Percentiles rank a stretch among this genome's conserved stretches.
phyloP scores from a whole-genome alignment of 1,140 invertebrate genomes.

The Drosophila bipectinata region DNA sequence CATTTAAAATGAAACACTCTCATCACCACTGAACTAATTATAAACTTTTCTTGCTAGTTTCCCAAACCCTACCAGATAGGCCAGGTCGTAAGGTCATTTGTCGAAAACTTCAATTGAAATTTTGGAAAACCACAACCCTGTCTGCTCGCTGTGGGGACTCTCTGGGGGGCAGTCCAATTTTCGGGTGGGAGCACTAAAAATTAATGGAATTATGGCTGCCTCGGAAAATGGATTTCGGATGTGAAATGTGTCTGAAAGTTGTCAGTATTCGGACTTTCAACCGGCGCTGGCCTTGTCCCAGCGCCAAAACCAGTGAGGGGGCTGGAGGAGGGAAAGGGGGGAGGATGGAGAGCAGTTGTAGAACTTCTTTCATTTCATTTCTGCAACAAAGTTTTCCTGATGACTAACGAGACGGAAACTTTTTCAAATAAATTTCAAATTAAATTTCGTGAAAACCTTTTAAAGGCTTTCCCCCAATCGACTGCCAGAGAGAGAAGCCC shows the following conservation, averaged over 20 bases:
- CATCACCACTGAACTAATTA: too few relatives aligned
- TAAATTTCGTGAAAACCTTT: conserved; percentile 68
- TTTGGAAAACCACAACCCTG: conserved; percentile 14
- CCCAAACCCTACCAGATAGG: too few relatives aligned
- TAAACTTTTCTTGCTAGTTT: not conserved
- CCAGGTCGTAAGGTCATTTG: not conserved
- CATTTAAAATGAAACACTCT: too few relatives aligned
- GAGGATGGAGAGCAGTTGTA: conserved; percentile 52
- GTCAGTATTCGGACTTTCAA: conserved; percentile 54
- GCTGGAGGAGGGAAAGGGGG: conserved; percentile 9
- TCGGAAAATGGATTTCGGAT: conserved; percentile 60
- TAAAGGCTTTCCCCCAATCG: conserved; percentile 48
- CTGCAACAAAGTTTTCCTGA: conserved; percentile 64
- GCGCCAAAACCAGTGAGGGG: not conserved
- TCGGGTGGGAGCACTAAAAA: conserved; percentile 48
- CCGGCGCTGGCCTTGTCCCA: conserved; percentile 52
- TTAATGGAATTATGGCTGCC: conserved; percentile 70
- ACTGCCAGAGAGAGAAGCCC: not conserved
- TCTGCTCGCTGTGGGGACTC: conserved; percentile 1
- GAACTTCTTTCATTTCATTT: conserved; percentile 79
- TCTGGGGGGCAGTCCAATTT: conserved; percentile 37
- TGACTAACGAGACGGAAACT: conserved; percentile 67
- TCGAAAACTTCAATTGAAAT: conserved; percentile 3
- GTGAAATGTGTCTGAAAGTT: conserved; percentile 66
- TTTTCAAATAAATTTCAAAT: conserved; percentile 71